These are phyloP conservation scores for Zootoca vivipara DNA, from an alignment of 2,113 vertebrate species.

Conservation along the genomic window DNA sequence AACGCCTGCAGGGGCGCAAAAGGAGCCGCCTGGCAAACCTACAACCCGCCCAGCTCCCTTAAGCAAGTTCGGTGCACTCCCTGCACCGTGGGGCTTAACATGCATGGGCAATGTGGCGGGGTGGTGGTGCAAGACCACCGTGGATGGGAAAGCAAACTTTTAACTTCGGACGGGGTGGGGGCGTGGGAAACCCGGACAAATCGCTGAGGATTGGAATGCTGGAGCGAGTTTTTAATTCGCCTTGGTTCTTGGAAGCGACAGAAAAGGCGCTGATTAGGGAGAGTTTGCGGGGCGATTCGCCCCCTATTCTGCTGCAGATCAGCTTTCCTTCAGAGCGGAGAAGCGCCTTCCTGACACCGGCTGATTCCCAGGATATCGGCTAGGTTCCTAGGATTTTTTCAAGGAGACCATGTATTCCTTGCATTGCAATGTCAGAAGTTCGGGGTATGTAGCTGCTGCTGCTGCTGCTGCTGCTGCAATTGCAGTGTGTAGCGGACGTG, in stretches of 20 bases:
- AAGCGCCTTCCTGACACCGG: not conserved
- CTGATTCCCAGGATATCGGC: not conserved
- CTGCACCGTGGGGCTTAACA: not conserved
- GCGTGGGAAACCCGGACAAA: not conserved
- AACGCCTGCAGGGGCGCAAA: too few species aligned
- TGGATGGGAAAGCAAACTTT: not conserved
- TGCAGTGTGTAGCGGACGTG: conserved; percentile 11
- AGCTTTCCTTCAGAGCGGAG: not conserved
- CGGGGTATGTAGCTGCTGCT: not conserved
- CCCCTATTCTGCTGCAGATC: not conserved
- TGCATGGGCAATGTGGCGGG: too few species aligned
- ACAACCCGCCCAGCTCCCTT: not conserved
- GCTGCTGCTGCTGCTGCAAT: conserved; percentile 7
- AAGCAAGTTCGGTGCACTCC: too few species aligned
- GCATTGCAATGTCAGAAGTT: not conserved
- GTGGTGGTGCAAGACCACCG: too few species aligned
- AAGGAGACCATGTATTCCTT: not conserved
- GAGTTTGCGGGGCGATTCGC: not conserved
- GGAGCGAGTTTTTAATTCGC: not conserved
- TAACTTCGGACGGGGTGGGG: too few species aligned
- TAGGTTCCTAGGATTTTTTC: not conserved
- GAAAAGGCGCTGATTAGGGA: not conserved
- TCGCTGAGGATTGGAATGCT: not conserved
- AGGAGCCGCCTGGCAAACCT: not conserved
- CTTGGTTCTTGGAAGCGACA: not conserved